Conservation (phyloP, 2,888 invertebrate genomes). For the Aspidiotus destructor region DNA sequence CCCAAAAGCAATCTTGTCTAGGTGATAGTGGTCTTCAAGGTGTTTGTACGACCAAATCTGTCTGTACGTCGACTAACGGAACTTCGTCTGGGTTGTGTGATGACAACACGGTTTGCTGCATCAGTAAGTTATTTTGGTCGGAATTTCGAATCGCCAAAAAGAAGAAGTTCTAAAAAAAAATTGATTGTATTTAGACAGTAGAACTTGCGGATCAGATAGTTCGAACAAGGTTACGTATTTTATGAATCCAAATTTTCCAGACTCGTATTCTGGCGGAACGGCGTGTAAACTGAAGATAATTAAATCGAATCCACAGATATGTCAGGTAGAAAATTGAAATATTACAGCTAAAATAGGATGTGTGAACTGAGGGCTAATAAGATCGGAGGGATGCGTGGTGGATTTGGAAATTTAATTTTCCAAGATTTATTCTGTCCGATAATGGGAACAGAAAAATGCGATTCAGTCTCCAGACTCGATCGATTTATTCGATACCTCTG, state of each 20-base stretch:
- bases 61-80: constrained; percentile 62
- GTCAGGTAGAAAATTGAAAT: constrained; percentile 51
- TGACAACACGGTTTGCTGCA: constrained; percentile 64
- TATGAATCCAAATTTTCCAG: constrained; percentile 65
- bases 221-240: constrained; percentile 75
- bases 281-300: constrained; percentile 62
- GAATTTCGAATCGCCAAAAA: constrained; percentile 38
- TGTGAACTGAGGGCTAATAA: too few species aligned
- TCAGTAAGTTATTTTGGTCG: constrained; percentile 52
- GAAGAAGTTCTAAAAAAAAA: background rate
- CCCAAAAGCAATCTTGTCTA: constrained; percentile 44
- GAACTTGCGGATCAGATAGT: constrained; percentile 58
- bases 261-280: constrained; percentile 53
- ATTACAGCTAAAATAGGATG: background rate
- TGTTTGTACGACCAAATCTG: constrained; percentile 65
- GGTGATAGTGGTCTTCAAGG: constrained; percentile 58
- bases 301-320: constrained; percentile 53
- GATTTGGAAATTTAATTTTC: background rate
- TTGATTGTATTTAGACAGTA: constrained; percentile 4
- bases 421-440: background rate
- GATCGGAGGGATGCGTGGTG: background rate
- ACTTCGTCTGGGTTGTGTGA: constrained; percentile 64
- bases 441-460: too few species aligned
- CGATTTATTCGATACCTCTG: too few species aligned
- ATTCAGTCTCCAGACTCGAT: too few species aligned